phyloP scores from a whole-genome alignment of 2,113 vertebrate genomes.

The Anoplopoma fimbria region DNA sequence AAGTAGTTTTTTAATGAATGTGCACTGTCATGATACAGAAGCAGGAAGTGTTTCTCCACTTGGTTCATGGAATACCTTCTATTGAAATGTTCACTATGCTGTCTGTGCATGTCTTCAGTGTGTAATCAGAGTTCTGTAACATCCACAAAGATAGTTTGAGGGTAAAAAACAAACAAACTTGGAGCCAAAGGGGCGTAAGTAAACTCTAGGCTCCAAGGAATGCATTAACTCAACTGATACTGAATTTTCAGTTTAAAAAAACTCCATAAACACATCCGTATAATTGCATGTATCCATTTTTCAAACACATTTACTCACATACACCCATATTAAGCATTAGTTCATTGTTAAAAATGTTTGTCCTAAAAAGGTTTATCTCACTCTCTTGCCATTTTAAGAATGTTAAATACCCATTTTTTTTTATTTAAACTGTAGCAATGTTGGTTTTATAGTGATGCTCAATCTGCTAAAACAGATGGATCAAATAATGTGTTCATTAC shows the following conservation, averaged over 20 bases:
- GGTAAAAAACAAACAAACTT: too few relatives aligned
- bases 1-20: not conserved
- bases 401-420: too few relatives aligned
- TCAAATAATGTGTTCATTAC: not conserved
- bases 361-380: too few relatives aligned
- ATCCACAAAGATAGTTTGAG: too few relatives aligned
- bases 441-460: not conserved
- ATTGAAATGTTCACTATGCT: not conserved
- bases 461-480: not conserved
- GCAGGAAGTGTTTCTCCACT: not conserved
- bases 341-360: not conserved
- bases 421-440: not conserved
- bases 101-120: too few relatives aligned
- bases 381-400: too few relatives aligned
- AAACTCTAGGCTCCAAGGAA: too few relatives aligned
- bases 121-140: too few relatives aligned
- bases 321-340: not conserved
- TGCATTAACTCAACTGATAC: too few relatives aligned
- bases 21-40: not conserved
- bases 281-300: not conserved
- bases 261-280: not conserved
- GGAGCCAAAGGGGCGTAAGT: too few relatives aligned
- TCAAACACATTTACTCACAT: too few relatives aligned
- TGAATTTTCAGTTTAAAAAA: too few relatives aligned
- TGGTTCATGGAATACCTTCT: not conserved